Percentiles rank a stretch among this genome's conserved stretches.
phyloP scores from a whole-genome alignment of 1,140 invertebrate species.

The Drosophila sproati region DNA sequence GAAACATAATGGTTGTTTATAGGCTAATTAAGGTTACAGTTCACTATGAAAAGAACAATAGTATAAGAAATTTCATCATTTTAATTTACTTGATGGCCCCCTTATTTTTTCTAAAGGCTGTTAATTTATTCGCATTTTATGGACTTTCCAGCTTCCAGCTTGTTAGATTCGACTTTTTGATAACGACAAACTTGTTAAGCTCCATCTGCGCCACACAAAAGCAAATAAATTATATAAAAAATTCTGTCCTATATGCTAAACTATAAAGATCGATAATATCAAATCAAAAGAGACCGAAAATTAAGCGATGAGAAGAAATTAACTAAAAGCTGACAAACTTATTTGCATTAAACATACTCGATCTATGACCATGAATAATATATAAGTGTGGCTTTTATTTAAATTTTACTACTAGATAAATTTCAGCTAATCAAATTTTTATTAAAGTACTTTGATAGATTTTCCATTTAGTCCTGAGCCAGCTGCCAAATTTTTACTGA shows the following conservation, averaged over 20 bases:
- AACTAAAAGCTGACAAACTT: constrained; percentile 19
- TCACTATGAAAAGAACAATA: constrained; percentile 47
- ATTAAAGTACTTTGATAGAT: constrained; percentile 22
- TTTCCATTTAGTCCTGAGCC: constrained; percentile 55
- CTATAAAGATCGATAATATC: constrained; percentile 30
- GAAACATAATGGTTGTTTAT: constrained; percentile 57
- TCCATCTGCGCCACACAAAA: background rate
- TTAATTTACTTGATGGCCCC: background rate
- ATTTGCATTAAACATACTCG: constrained; percentile 10
- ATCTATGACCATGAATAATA: constrained; percentile 9
- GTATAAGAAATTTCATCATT: constrained; percentile 10
- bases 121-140: constrained; percentile 1
- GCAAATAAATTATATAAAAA: constrained; percentile 9
- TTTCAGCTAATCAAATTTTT: constrained; percentile 45
- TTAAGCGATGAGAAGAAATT: constrained; percentile 1
- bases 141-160: background rate
- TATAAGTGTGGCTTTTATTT: constrained; percentile 26
- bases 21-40: constrained; percentile 58
- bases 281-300: constrained; percentile 12
- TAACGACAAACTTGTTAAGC: constrained; percentile 29
- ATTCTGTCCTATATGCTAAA: constrained; percentile 30
- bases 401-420: constrained; percentile 63
- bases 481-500: constrained; percentile 71
- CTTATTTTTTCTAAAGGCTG: constrained; percentile 1
- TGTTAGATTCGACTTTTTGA: background rate